These are phyloP conservation scores for Probaryconus sp. DNA, from an alignment of 1,140 invertebrate species.

Conservation along the genomic window DNA sequence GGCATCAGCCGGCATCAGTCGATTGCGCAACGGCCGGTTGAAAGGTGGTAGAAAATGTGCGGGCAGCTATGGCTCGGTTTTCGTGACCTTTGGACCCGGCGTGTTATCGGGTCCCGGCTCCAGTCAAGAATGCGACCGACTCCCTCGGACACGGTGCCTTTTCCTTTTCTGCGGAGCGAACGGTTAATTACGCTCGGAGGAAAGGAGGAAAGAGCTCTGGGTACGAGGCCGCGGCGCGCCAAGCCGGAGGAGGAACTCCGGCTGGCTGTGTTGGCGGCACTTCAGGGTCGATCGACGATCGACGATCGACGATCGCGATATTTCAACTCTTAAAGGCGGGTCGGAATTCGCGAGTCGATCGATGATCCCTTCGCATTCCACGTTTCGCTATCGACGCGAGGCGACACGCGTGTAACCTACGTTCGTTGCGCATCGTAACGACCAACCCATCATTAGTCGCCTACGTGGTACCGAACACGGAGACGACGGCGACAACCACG, in stretches of 20 bases:
- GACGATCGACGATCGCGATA: constrained; percentile 56
- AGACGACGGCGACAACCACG: constrained; percentile 36
- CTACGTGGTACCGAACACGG: constrained; percentile 37
- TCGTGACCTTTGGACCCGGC: constrained; percentile 46
- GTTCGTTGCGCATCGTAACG: constrained; percentile 1
- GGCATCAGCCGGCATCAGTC: constrained; percentile 16
- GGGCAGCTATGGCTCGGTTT: constrained; percentile 29
- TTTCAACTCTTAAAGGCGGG: constrained; percentile 53
- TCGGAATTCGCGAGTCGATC: constrained; percentile 56
- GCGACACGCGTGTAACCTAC: constrained; percentile 10
- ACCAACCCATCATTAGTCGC: constrained; percentile 57
- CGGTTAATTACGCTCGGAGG: constrained; percentile 33
- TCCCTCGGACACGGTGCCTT: constrained; percentile 23
- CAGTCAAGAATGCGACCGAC: constrained; percentile 22
- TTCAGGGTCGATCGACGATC: constrained; percentile 60
- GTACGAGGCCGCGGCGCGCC: too few species aligned
- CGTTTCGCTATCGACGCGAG: constrained; percentile 25
- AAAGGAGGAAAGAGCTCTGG: constrained; percentile 9
- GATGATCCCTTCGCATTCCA: constrained; percentile 38
- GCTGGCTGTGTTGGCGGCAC: constrained; percentile 44
- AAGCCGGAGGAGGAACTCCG: constrained; percentile 33
- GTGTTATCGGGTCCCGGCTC: constrained; percentile 22
- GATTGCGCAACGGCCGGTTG: constrained; percentile 29
- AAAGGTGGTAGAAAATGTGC: constrained; percentile 31
- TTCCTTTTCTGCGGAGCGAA: constrained; percentile 16